phyloP scores from a whole-genome alignment of 1,140 invertebrate species.

The Ctenoplectra terminalis region DNA sequence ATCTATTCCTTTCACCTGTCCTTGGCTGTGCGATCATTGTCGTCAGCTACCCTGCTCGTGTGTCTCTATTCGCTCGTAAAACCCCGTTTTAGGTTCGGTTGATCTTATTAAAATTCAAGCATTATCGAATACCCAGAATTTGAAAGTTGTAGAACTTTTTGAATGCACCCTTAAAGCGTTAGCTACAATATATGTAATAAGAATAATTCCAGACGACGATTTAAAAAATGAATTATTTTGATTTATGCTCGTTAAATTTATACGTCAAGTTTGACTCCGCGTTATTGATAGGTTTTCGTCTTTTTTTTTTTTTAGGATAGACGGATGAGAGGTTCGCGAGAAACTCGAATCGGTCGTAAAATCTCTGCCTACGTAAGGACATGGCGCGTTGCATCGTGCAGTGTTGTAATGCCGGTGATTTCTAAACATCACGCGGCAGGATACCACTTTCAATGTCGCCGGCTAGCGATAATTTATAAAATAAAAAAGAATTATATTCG shows the following conservation, averaged over 20 bases:
- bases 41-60: not conserved
- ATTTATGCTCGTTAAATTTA: not conserved
- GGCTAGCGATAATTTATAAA: not conserved
- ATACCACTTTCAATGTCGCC: not conserved
- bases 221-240: not conserved
- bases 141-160: too few relatives aligned
- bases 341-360: constrained; percentile 26
- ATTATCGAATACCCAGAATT: too few relatives aligned
- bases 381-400: not conserved
- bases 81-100: not conserved
- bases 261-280: not conserved
- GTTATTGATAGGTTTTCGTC: not conserved
- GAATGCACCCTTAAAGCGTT: too few relatives aligned
- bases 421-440: not conserved
- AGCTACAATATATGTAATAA: too few relatives aligned
- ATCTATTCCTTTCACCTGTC: constrained; percentile 34
- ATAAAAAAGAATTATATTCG: too few relatives aligned
- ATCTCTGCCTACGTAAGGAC: constrained; percentile 25
- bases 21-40: constrained; percentile 23
- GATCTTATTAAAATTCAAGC: not conserved
- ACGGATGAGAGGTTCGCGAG: not conserved
- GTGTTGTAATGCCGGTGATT: not conserved
- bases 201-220: too few relatives aligned
- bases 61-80: not conserved
- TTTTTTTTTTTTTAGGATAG: too few relatives aligned